Conservation (phyloP, 2,888 invertebrate genomes). For the Dicycla oo region DNA sequence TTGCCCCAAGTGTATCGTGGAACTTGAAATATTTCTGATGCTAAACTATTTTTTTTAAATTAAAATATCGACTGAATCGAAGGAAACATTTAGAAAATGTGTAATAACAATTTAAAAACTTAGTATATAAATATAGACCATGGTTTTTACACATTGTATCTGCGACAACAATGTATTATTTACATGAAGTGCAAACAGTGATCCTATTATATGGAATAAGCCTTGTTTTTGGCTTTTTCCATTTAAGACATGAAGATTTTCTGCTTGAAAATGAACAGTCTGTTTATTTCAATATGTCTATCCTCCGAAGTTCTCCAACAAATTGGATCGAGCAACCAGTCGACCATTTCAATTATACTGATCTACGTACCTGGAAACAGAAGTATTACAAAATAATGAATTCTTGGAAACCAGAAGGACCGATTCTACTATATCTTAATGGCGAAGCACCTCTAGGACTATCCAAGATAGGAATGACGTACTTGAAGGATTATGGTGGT, state of each 20-base stretch:
- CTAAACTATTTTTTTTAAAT: neutral
- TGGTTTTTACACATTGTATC: neutral
- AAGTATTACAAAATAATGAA: constrained; percentile 77
- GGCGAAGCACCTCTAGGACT: constrained; percentile 68
- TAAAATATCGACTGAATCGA: neutral
- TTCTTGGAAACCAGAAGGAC: constrained; percentile 75
- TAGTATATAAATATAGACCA: constrained; percentile 10
- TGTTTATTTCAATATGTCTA: neutral
- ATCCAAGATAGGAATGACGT: constrained; percentile 61
- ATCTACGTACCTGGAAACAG: constrained; percentile 78
- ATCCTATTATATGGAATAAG: constrained; percentile 7
- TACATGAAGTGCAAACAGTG: constrained; percentile 14
- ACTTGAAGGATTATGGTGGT: neutral
- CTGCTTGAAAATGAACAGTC: neutral
- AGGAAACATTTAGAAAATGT: constrained; percentile 9
- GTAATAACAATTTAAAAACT: neutral
- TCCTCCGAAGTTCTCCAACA: constrained; percentile 57
- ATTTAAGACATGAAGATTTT: constrained; percentile 3
- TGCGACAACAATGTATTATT: constrained; percentile 2
- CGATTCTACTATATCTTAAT: constrained; percentile 77
- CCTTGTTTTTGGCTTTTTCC: constrained; percentile 3
- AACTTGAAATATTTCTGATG: neutral
- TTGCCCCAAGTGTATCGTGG: neutral
- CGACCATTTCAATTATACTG: constrained; percentile 77
- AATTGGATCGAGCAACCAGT: constrained; percentile 78